Evolutionary conservation across 2,888 invertebrate genomes (phyloP).

Genomic region (Saturnia pavonia): DNA sequence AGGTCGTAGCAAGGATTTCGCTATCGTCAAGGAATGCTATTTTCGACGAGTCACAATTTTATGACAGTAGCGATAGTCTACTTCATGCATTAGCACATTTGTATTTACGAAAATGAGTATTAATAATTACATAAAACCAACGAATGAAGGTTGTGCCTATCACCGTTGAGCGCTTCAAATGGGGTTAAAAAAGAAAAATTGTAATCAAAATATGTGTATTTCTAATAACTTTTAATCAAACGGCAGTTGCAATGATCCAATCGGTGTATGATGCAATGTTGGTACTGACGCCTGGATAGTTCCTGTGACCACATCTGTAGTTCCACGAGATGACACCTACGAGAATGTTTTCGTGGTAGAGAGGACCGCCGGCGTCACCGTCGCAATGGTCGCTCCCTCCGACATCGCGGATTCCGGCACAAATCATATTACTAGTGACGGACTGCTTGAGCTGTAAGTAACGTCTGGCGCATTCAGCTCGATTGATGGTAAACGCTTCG

Average conservation of each 20-base stretch:
- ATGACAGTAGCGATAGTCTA: too few species aligned
- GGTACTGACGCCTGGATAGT: constrained; percentile 72
- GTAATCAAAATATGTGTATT: too few species aligned
- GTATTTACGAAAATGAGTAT: too few species aligned
- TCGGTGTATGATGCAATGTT: constrained; percentile 50
- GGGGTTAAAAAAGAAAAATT: too few species aligned
- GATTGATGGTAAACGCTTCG: constrained; percentile 22
- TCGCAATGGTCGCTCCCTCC: constrained; percentile 54
- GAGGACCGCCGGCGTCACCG: constrained; percentile 64
- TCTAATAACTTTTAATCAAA: constrained; percentile 16
- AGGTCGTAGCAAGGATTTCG: too few species aligned
- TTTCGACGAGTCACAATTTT: too few species aligned
- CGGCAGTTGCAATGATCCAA: constrained; percentile 46
- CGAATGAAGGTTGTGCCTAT: too few species aligned
- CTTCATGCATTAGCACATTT: too few species aligned
- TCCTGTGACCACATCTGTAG: constrained; percentile 59
- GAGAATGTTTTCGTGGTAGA: constrained; percentile 54
- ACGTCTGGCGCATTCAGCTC: constrained; percentile 18
- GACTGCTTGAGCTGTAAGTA: constrained; percentile 24
- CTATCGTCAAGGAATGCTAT: too few species aligned
- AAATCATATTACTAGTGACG: constrained; percentile 55
- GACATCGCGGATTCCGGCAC: constrained; percentile 50
- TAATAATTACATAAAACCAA: too few species aligned
- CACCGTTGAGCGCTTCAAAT: too few species aligned
- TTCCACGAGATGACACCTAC: constrained; percentile 74